A percentile compares a stretch with the other conserved stretches of the same genome.
Conservation (phyloP, 2,797 vertebrate genomes). For the Spea hammondii region DNA sequence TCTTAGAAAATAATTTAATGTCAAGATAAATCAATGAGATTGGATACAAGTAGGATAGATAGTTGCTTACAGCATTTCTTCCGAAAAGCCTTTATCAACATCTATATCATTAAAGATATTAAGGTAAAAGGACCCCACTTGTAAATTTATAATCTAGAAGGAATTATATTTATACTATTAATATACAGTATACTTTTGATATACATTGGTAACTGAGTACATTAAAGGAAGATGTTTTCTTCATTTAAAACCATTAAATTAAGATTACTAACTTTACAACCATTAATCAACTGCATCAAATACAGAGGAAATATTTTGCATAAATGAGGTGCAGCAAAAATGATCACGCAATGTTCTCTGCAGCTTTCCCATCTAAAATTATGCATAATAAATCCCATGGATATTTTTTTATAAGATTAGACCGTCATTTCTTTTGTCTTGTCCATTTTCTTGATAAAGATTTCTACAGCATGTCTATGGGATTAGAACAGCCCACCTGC, state of each 20-base stretch:
- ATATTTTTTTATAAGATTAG: conserved; percentile 20
- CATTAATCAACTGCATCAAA: conserved; percentile 17
- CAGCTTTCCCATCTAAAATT: conserved; percentile 8
- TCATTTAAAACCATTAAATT: conserved; percentile 3
- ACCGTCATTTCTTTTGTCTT: conserved; percentile 53
- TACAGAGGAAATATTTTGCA: conserved; percentile 10
- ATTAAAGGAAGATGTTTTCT: background rate
- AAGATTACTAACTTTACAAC: background rate
- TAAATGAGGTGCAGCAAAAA: background rate
- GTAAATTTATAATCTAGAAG: too few species aligned
- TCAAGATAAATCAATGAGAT: too few species aligned
- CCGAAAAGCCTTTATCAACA: too few species aligned
- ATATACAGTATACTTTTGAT: too few species aligned
- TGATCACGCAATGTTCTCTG: conserved; percentile 15
- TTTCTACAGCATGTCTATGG: conserved; percentile 30
- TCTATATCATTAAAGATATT: too few species aligned
- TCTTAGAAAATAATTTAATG: too few species aligned
- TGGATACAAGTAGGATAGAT: too few species aligned
- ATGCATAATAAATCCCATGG: conserved; percentile 19
- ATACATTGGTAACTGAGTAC: background rate
- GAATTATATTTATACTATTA: too few species aligned
- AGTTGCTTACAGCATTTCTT: too few species aligned
- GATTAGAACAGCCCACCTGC: conserved; percentile 34
- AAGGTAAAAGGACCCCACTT: too few species aligned
- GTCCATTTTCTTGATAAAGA: conserved; percentile 57